A percentile compares a stretch with the other conserved stretches of the same genome.
These are phyloP conservation scores for Benitochromis conjunctus DNA, from an alignment of 2,113 vertebrate species.

Conservation along the genomic window DNA sequence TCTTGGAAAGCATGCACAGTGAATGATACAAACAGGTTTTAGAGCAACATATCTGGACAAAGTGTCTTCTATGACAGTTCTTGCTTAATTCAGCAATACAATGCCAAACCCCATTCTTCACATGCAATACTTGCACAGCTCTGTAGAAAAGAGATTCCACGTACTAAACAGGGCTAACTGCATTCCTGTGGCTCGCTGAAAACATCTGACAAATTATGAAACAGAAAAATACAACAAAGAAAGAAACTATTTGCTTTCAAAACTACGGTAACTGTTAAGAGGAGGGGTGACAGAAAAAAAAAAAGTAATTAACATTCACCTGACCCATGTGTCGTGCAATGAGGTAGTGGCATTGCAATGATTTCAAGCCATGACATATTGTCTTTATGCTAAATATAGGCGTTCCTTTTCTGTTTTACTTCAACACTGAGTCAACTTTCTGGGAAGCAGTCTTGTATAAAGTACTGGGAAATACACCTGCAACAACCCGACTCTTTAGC, in stretches of 20 bases:
- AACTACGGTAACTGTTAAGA: not conserved
- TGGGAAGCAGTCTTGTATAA: not conserved
- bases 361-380: not conserved
- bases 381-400: not conserved
- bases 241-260: not conserved
- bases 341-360: not conserved
- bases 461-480: not conserved
- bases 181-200: not conserved
- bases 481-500: not conserved
- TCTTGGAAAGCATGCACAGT: too few relatives aligned
- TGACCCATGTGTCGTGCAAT: not conserved
- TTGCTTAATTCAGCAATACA: not conserved
- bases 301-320: not conserved
- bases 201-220: not conserved
- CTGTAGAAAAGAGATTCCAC: not conserved
- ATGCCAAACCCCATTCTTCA: not conserved
- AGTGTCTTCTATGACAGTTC: too few relatives aligned
- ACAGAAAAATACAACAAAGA: not conserved
- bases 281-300: not conserved
- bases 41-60: not conserved
- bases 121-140: not conserved
- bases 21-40: not conserved
- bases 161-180: not conserved
- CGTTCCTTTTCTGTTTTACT: not conserved
- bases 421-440: not conserved